Percentiles rank a stretch among this genome's conserved stretches.
These are phyloP conservation scores for Batillaria attramentaria DNA, from an alignment of 1,140 invertebrate species.

Conservation along the genomic window DNA sequence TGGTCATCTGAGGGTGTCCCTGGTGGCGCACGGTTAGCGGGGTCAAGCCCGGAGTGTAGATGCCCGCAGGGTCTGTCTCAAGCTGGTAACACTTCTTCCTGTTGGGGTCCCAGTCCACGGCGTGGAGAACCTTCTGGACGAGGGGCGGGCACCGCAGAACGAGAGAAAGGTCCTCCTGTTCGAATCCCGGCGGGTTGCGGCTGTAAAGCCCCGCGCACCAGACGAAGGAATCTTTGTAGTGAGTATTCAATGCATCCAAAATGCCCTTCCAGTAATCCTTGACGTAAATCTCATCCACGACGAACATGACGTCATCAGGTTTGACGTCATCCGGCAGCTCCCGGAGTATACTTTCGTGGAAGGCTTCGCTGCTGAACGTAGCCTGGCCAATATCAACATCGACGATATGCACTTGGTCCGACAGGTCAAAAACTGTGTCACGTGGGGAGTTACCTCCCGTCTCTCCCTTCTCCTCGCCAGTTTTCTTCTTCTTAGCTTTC, in stretches of 20 bases:
- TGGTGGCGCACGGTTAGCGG: slow-evolving; percentile 20
- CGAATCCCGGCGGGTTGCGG: slow-evolving; percentile 31
- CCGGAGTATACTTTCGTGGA: slow-evolving; percentile 8
- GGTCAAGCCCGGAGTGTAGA: slow-evolving; percentile 15
- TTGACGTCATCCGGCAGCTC: slow-evolving; percentile 10
- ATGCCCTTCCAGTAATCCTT: slow-evolving; percentile 31
- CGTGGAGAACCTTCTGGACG: slow-evolving; percentile 30
- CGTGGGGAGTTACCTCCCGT: neutral
- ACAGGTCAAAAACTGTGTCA: neutral
- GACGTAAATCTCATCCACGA: slow-evolving; percentile 45
- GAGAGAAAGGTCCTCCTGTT: slow-evolving; percentile 17
- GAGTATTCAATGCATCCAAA: slow-evolving; percentile 15
- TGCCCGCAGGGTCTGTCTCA: neutral
- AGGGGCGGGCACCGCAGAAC: slow-evolving; percentile 35
- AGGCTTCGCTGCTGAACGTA: slow-evolving; percentile 22
- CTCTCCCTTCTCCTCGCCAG: neutral
- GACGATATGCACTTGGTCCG: slow-evolving; percentile 9
- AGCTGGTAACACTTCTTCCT: slow-evolving; percentile 22
- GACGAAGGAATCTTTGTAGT: slow-evolving; percentile 15
- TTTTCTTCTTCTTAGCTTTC: slow-evolving; percentile 27
- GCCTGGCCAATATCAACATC: slow-evolving; percentile 31
- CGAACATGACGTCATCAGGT: slow-evolving; percentile 30
- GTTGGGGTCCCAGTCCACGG: slow-evolving; percentile 29
- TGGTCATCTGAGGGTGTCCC: slow-evolving; percentile 21
- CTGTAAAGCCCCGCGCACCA: slow-evolving; percentile 46